Evolutionary conservation across 2,888 invertebrate species (phyloP).

Genomic region (Eutolmus rufibarbis): DNA sequence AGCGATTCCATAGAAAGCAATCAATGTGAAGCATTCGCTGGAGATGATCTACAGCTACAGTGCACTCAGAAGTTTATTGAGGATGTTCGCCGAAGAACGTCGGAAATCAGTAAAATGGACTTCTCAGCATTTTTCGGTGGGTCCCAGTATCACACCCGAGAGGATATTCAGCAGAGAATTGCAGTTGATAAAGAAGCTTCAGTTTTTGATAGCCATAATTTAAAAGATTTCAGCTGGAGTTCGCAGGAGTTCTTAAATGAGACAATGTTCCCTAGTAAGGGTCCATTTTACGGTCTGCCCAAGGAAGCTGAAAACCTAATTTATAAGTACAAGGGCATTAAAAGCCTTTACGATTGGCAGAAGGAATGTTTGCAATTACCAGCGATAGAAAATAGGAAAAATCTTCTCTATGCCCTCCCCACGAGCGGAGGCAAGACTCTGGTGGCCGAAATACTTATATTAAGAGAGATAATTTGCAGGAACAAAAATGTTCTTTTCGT

Average conservation of each 20-base stretch:
- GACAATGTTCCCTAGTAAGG: conserved; percentile 56
- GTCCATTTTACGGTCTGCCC: conserved; percentile 83
- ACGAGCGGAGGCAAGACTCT: conserved; percentile 98
- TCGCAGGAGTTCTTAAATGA: conserved; percentile 52
- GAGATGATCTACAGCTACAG: conserved; percentile 53
- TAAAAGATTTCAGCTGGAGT: conserved; percentile 56
- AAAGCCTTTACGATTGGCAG: conserved; percentile 92
- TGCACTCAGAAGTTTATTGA: conserved; percentile 59
- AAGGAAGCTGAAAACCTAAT: conserved; percentile 73
- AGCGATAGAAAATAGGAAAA: conserved; percentile 75
- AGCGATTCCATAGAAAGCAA: not conserved
- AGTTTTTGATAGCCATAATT: conserved; percentile 48
- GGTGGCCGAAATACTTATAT: conserved; percentile 93
- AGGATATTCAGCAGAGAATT: conserved; percentile 48
- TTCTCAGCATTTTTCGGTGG: conserved; percentile 48
- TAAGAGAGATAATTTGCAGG: conserved; percentile 81
- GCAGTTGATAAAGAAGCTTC: not conserved
- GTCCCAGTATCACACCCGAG: conserved; percentile 57
- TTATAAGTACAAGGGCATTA: conserved; percentile 78
- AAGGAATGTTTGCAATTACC: conserved; percentile 84
- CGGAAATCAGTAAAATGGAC: not conserved
- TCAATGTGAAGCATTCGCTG: not conserved
- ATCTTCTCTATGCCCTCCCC: conserved; percentile 91
- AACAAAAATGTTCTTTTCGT: conserved; percentile 87
- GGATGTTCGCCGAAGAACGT: conserved; percentile 50